These are phyloP conservation scores for Larimichthys crocea DNA, from an alignment of 2,113 vertebrate genomes.

Conservation along the genomic window DNA sequence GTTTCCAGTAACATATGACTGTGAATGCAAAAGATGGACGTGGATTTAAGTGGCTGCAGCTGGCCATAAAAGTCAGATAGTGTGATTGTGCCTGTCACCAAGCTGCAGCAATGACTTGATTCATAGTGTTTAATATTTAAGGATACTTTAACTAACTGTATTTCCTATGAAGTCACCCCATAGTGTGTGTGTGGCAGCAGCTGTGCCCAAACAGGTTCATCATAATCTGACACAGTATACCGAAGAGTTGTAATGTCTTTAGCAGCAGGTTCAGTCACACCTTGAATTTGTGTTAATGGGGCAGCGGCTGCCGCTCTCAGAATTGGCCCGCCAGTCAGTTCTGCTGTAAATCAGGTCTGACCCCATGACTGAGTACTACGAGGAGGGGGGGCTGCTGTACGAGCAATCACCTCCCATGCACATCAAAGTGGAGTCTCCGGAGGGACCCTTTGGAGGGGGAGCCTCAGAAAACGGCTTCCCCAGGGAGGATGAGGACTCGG, in stretches of 20 bases:
- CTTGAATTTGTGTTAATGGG: slow-evolving; percentile 72
- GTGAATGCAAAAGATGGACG: background rate
- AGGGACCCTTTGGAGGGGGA: slow-evolving; percentile 84
- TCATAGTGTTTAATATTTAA: background rate
- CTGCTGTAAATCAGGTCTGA: slow-evolving; percentile 78
- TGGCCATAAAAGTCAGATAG: slow-evolving; percentile 7
- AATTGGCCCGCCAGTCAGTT: slow-evolving; percentile 79
- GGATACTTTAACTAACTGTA: background rate
- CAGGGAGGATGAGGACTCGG: slow-evolving; percentile 85
- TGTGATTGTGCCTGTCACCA: background rate
- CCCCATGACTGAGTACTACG: slow-evolving; percentile 88
- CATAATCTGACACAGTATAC: slow-evolving; percentile 4
- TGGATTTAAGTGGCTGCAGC: slow-evolving; percentile 14
- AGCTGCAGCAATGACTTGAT: slow-evolving; percentile 19
- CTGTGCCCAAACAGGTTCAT: slow-evolving; percentile 16
- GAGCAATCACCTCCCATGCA: slow-evolving; percentile 89
- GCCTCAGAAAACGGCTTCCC: slow-evolving; percentile 86
- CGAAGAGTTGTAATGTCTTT: slow-evolving; percentile 23
- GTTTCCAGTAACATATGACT: background rate
- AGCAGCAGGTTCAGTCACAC: slow-evolving; percentile 15
- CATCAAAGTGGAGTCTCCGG: slow-evolving; percentile 89
- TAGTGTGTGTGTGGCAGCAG: slow-evolving; percentile 29
- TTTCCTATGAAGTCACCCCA: background rate
- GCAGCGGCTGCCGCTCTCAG: slow-evolving; percentile 67
- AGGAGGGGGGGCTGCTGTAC: slow-evolving; percentile 88